Percentiles rank a stretch among this genome's conserved stretches.
phyloP scores from a whole-genome alignment of 2,797 vertebrate species.

The Acanthiza pusilla region DNA sequence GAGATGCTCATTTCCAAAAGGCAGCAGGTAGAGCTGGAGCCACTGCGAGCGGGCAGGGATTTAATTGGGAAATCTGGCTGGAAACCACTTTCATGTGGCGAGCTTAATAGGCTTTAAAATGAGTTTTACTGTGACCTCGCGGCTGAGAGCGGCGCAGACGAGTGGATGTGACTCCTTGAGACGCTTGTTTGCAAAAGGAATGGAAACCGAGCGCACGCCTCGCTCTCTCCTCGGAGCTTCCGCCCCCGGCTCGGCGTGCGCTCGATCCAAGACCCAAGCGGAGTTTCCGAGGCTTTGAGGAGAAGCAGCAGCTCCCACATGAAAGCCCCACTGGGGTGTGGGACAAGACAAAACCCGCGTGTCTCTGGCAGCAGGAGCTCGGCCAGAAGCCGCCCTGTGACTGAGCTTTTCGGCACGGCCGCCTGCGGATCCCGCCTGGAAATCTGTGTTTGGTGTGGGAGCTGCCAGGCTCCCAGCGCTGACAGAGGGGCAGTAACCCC shows the following conservation, averaged over 20 bases:
- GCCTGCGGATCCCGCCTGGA: not conserved
- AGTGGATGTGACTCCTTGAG: not conserved
- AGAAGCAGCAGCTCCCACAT: not conserved
- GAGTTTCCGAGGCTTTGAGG: not conserved
- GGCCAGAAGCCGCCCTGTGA: not conserved
- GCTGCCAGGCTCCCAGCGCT: not conserved
- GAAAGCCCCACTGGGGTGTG: not conserved
- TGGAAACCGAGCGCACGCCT: not conserved
- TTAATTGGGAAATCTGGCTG: conserved; percentile 25
- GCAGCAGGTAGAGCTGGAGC: not conserved
- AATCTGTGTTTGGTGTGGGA: not conserved
- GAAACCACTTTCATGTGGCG: conserved; percentile 44
- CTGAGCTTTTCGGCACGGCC: not conserved
- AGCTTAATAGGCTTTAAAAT: conserved; percentile 42
- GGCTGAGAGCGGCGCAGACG: not conserved
- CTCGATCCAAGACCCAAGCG: no score
- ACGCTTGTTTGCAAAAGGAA: not conserved
- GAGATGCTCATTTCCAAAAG: not conserved
- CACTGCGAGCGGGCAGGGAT: not conserved
- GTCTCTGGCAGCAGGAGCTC: not conserved
- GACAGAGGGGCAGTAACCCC: conserved; percentile 32
- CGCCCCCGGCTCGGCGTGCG: not conserved
- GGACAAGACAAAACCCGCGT: not conserved
- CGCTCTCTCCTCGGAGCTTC: not conserved
- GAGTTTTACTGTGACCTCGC: conserved; percentile 25